Base-by-base conservation (phyloP, 2,888 invertebrate species). In the Megastigmus dorsalis region DNA sequence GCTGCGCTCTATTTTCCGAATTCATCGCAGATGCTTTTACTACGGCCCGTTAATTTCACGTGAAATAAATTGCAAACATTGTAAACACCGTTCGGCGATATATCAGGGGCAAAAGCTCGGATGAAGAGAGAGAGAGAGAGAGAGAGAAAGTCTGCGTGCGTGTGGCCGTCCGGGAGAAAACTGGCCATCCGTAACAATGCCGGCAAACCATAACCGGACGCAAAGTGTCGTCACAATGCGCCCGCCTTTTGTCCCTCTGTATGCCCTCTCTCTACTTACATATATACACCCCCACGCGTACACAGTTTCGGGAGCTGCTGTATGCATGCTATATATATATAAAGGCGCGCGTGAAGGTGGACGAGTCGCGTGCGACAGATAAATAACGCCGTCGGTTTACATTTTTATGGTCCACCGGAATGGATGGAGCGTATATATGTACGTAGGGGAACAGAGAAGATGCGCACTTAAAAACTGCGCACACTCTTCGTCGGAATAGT, bases 321-420 rank as follows among this genome's bases (percentile, higher is more conserved):
- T n/a, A n/a, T n/a, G n/a, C n/a, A n/a, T n/a, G n/a, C n/a, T n/a
- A n/a, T n/a, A n/a, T n/a, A n/a, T n/a, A n/a, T n/a, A n/a, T n/a
- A n/a, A n/a, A 15, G 18, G 36, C 33, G 55, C 54, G 23, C 20
- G 23, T 43, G 33, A 3, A 3, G 10, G 23, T 26, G 15, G 26
- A 52, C n/a, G 78, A 62, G 65, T 54, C 78, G 78, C 78, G 79
- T 79, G 80, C 78, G 80, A 63, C 81, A 77, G 80, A 84, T 84
- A 84, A 84, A 84, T 84, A 84, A 84, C 82, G 38, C 20, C n/a
- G 77, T 69, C 74, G 80, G 75, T 84, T 84, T 83, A 82, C 83
- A 83, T 82, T 84, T 84, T 84, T 84, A 83, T 80, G 80, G 80
- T 48, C 52, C 71, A 73, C 59, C 54, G 77, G 75, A 80, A 63